These are phyloP conservation scores for Petrophora chlorosata DNA, from an alignment of 2,888 invertebrate genomes.

Conservation along the genomic window DNA sequence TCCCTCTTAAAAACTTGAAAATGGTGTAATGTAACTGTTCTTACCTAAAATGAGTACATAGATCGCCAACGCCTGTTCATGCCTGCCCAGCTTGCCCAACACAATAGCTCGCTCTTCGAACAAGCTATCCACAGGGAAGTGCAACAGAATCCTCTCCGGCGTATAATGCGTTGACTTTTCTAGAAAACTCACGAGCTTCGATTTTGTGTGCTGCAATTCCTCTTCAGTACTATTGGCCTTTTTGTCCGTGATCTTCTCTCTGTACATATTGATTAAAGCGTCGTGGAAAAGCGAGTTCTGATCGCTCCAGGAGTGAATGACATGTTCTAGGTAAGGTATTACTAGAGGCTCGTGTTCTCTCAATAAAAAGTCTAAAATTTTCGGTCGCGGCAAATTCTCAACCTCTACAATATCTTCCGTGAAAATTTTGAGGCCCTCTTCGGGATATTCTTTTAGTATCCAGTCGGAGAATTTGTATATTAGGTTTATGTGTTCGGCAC, in stretches of 20 bases:
- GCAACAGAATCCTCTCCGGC: slow-evolving; percentile 92
- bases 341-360: slow-evolving; percentile 91
- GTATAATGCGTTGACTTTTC: slow-evolving; percentile 92
- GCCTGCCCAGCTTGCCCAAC: slow-evolving; percentile 93
- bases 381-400: slow-evolving; percentile 93
- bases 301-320: slow-evolving; percentile 95
- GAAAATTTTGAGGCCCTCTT: slow-evolving; percentile 95
- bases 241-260: slow-evolving; percentile 86
- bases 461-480: slow-evolving; percentile 97
- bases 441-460: slow-evolving; percentile 93
- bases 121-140: slow-evolving; percentile 93
- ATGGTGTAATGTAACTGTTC: too few species aligned
- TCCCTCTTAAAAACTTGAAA: too few species aligned
- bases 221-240: slow-evolving; percentile 63
- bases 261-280: slow-evolving; percentile 93
- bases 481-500: slow-evolving; percentile 90
- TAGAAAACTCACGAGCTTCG: slow-evolving; percentile 89
- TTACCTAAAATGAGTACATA: slow-evolving; percentile 92
- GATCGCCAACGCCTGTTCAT: slow-evolving; percentile 96
- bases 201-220: slow-evolving; percentile 68
- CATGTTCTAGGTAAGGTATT: slow-evolving; percentile 97
- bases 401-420: slow-evolving; percentile 95
- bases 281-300: slow-evolving; percentile 94
- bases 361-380: slow-evolving; percentile 94
- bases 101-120: slow-evolving; percentile 98